Evolutionary conservation across 2,113 vertebrate genomes (phyloP), one percentile per base, ranked within the genome.

Genomic region (Tychaedon coryphoeus): DNA sequence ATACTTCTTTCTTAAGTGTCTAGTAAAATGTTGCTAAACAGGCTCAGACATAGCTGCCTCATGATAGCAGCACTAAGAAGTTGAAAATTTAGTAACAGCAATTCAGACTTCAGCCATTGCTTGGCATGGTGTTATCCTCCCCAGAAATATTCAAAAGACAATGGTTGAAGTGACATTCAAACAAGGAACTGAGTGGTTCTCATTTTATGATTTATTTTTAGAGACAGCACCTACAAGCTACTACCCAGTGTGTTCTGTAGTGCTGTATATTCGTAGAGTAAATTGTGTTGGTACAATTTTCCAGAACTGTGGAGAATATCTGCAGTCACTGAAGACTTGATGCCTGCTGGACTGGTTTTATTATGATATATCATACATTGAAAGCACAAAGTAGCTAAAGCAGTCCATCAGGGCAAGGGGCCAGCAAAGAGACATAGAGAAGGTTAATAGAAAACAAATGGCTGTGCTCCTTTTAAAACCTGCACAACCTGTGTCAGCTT

Each of bases 381-480:
- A 67, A 81, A 93, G 36, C 70, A 64, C 17, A 81, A 28, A 77
- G 50, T 33, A 90, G 48, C 61, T 82, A 57, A 81, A 25, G 25
- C 56, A 84, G 36, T 83, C 60, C 8, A 7, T 86, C 76, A 74
- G n/a, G 65, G 60, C 77, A 81, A 84, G 60, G 19, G 57, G 40
- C 77, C 73, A 95, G 51, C 34, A 64, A 77, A 47, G 34, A 54
- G 65, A 75, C 43, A 48, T 24, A 64, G 34, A 81, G 72, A 95
- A 92, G 57, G 84, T 90, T 95, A 94, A 91, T 69, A 36, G 92
- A 90, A 88, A 90, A 89, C 57, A 82, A 91, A 91, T 82, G n/a
- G 25, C 73, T 77, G 33, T 74, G 33, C 47, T 91, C 26, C 75
- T 76, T 94, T 89, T 90, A 61, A 84, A 91, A 90, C 78, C 70